phyloP scores from a whole-genome alignment of 2,888 invertebrate genomes.

The Limnephilus lunatus region DNA sequence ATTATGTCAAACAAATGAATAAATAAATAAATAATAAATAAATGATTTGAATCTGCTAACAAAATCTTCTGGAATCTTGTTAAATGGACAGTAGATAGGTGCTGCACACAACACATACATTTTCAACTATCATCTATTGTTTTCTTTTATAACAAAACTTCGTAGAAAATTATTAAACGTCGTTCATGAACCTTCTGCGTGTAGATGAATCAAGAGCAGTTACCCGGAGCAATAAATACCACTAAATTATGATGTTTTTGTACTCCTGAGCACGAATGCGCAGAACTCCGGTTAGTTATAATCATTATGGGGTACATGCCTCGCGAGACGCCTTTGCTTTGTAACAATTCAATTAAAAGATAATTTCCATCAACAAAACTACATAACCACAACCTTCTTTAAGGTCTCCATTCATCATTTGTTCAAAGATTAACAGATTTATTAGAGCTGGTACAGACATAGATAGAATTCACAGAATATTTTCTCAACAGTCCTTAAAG shows the following conservation, averaged over 20 bases:
- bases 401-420: not conserved
- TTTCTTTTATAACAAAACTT: no score
- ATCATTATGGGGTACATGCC: not conserved
- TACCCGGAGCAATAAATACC: constrained; percentile 17
- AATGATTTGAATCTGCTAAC: no score
- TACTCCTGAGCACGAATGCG: constrained; percentile 15
- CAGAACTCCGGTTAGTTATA: constrained; percentile 21
- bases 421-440: no score
- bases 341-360: constrained; percentile 60
- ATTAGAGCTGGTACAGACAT: no score
- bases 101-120: no score
- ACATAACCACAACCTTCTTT: not conserved
- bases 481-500: no score
- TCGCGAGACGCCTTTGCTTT: constrained; percentile 44
- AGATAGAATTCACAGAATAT: no score
- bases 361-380: constrained; percentile 42
- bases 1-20: no score
- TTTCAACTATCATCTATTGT: no score
- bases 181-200: not conserved
- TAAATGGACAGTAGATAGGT: no score
- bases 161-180: not conserved
- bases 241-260: constrained; percentile 41
- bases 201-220: constrained; percentile 33
- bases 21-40: no score
- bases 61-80: no score